Percentiles rank a stretch among this genome's conserved stretches.
phyloP scores from a whole-genome alignment of 1,140 invertebrate species.

The Drosophila fuyamai region DNA sequence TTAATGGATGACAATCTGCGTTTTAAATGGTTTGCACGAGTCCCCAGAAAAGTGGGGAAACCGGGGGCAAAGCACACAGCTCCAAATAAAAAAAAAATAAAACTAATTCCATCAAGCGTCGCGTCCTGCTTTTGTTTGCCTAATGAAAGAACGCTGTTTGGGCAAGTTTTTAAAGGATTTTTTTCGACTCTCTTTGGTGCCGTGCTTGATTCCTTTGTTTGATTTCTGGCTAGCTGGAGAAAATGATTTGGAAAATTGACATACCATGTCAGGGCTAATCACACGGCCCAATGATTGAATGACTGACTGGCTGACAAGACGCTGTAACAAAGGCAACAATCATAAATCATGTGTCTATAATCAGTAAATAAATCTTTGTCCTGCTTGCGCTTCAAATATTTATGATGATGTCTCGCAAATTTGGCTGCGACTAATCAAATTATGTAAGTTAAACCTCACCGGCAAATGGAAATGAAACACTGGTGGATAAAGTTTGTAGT shows the following conservation, averaged over 20 bases:
- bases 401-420: slow-evolving; percentile 60
- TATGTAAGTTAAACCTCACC: slow-evolving; percentile 67
- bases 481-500: background rate
- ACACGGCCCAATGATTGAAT: slow-evolving; percentile 66
- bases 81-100: slow-evolving; percentile 59
- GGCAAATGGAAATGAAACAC: background rate
- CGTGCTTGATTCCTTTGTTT: slow-evolving; percentile 53
- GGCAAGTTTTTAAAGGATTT: slow-evolving; percentile 78
- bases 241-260: slow-evolving; percentile 80
- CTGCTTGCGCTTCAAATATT: slow-evolving; percentile 66
- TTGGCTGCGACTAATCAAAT: slow-evolving; percentile 69
- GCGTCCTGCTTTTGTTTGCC: slow-evolving; percentile 69
- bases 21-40: slow-evolving; percentile 79
- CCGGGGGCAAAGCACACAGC: slow-evolving; percentile 10
- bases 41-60: slow-evolving; percentile 25
- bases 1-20: slow-evolving; percentile 83
- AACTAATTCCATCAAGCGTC: slow-evolving; percentile 79
- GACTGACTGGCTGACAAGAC: slow-evolving; percentile 31
- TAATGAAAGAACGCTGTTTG: slow-evolving; percentile 80
- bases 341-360: slow-evolving; percentile 70
- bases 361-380: slow-evolving; percentile 76
- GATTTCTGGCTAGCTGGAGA: slow-evolving; percentile 48
- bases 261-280: slow-evolving; percentile 77
- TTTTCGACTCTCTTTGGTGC: background rate
- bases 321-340: slow-evolving; percentile 38